Percentiles rank a stretch among this genome's conserved stretches.
These are phyloP conservation scores for Odocoileus virginianus DNA, from an alignment of 2,113 vertebrate species.

Conservation along the genomic window DNA sequence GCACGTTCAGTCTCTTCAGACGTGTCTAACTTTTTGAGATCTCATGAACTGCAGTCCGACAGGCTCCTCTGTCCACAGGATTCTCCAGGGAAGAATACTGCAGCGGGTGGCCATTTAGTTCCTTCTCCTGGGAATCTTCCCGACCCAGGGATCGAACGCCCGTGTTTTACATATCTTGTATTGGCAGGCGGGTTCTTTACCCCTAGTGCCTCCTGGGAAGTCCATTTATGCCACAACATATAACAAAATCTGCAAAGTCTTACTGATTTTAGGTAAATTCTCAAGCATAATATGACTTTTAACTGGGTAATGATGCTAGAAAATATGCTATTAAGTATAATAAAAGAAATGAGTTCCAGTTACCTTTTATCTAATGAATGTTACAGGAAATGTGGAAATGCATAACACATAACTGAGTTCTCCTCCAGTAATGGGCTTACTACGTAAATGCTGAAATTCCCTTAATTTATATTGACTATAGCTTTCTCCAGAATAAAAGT, in stretches of 20 bases:
- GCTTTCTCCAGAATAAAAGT: not conserved
- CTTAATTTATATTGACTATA: not conserved
- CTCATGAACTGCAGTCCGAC: too few relatives aligned
- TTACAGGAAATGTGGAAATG: not conserved
- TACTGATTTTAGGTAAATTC: not conserved
- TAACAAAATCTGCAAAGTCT: not conserved
- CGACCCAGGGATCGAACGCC: too few relatives aligned
- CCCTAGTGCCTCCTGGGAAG: too few relatives aligned
- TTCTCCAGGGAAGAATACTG: too few relatives aligned
- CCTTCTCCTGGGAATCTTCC: too few relatives aligned
- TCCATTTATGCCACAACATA: not conserved
- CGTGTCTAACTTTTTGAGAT: too few relatives aligned
- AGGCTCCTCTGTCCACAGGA: too few relatives aligned
- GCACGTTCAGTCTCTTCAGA: too few relatives aligned
- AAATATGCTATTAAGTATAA: not conserved
- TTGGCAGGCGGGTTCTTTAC: too few relatives aligned
- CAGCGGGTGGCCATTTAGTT: too few relatives aligned
- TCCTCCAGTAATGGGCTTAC: not conserved
- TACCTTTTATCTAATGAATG: not conserved
- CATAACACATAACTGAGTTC: not conserved
- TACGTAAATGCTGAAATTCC: not conserved
- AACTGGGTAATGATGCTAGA: not conserved
- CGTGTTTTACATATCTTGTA: too few relatives aligned
- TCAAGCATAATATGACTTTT: conserved; percentile 14
- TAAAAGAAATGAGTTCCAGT: not conserved